phyloP scores from a whole-genome alignment of 2,797 vertebrate species.

The Myotis daubentonii region DNA sequence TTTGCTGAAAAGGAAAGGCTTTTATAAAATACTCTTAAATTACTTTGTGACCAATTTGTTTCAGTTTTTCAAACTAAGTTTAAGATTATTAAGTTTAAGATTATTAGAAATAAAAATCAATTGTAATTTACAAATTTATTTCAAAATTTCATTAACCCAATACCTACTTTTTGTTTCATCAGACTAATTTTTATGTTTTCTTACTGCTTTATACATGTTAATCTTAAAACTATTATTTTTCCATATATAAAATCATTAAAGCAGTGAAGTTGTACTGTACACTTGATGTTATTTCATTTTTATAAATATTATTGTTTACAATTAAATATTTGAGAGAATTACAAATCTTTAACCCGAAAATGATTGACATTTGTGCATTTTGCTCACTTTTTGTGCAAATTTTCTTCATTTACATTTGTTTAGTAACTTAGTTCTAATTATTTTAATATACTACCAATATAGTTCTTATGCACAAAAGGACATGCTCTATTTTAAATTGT shows the following conservation, averaged over 20 bases:
- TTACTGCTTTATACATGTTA: not conserved
- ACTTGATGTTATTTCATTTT: conserved; percentile 65
- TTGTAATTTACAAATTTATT: conserved; percentile 48
- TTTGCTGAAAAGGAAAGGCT: conserved; percentile 42
- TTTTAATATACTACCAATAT: conserved; percentile 49
- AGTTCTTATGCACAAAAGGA: conserved; percentile 60
- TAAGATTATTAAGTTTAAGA: conserved; percentile 29
- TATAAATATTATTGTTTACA: conserved; percentile 73
- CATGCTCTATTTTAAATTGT: conserved; percentile 51
- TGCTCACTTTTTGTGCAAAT: conserved; percentile 55
- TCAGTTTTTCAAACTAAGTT: conserved; percentile 44
- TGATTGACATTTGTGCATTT: conserved; percentile 70
- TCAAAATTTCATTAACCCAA: not conserved
- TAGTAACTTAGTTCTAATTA: conserved; percentile 70
- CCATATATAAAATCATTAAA: conserved; percentile 44
- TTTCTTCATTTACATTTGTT: conserved; percentile 65
- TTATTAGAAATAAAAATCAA: conserved; percentile 49
- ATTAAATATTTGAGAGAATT: conserved; percentile 78
- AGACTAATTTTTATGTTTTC: conserved; percentile 27
- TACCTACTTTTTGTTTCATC: conserved; percentile 37
- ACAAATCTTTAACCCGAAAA: conserved; percentile 65
- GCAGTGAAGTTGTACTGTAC: conserved; percentile 51
- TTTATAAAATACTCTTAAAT: conserved; percentile 33
- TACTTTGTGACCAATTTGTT: conserved; percentile 40
- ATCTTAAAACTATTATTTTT: conserved; percentile 61